Evolutionary conservation across 1,140 invertebrate species (phyloP).

Genomic region (Galleria mellonella): DNA sequence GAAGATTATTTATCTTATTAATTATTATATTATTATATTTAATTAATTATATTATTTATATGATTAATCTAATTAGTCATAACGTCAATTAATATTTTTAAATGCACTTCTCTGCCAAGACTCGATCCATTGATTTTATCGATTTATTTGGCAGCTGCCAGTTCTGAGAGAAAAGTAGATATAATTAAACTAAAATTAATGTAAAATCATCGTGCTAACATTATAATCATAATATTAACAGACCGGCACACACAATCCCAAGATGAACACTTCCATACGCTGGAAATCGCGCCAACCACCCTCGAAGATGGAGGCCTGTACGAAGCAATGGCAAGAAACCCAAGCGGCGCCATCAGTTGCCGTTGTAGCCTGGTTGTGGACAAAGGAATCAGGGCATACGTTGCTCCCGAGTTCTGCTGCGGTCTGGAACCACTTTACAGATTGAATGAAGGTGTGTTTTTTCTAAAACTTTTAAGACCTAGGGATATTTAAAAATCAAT

Average conservation of each 20-base stretch:
- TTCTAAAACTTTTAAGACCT: neutral
- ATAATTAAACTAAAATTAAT: too few relatives aligned
- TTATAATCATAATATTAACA: slow-evolving; percentile 32
- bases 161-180: too few relatives aligned
- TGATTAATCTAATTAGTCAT: too few relatives aligned
- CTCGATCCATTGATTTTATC: too few relatives aligned
- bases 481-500: too few relatives aligned
- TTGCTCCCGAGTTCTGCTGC: slow-evolving; percentile 84
- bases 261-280: slow-evolving; percentile 85
- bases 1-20: too few relatives aligned
- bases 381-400: slow-evolving; percentile 87
- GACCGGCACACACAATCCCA: slow-evolving; percentile 77
- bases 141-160: too few relatives aligned
- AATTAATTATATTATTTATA: too few relatives aligned
- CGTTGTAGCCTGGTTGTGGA: slow-evolving; percentile 88
- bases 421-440: slow-evolving; percentile 78
- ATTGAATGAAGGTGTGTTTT: slow-evolving; percentile 64
- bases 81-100: too few relatives aligned
- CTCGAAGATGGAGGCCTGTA: slow-evolving; percentile 90
- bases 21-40: too few relatives aligned
- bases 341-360: slow-evolving; percentile 88
- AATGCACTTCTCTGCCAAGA: too few relatives aligned
- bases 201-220: too few relatives aligned
- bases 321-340: slow-evolving; percentile 85
- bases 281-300: slow-evolving; percentile 86